A percentile compares a stretch with the other conserved stretches of the same genome.
Evolutionary conservation across 2,113 vertebrate genomes (phyloP).

Genomic region (Micronisus gabar): DNA sequence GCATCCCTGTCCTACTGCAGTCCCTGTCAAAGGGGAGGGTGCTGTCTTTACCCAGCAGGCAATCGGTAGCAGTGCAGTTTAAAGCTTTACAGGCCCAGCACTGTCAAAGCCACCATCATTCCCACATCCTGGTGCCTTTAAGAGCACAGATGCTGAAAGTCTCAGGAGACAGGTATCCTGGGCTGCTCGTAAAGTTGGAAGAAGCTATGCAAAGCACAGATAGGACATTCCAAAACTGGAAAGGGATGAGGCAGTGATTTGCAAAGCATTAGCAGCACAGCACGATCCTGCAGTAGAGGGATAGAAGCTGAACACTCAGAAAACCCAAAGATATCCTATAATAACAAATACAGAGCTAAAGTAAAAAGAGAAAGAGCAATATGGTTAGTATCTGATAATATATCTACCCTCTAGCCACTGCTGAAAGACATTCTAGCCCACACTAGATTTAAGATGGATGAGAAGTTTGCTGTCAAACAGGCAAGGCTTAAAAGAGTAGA

Average conservation of each 20-base stretch:
- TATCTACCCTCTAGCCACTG: conserved; percentile 41
- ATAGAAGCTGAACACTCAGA: background rate
- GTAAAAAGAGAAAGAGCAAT: conserved; percentile 31
- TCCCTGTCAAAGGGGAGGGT: background rate
- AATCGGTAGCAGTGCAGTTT: background rate
- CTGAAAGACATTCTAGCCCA: conserved; percentile 47
- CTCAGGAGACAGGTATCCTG: background rate
- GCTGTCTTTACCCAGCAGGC: background rate
- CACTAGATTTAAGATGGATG: conserved; percentile 62
- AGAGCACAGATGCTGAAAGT: background rate
- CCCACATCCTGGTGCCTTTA: background rate
- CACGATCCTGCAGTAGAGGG: background rate
- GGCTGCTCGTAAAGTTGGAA: background rate
- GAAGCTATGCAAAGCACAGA: background rate
- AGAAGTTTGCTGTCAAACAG: conserved; percentile 66
- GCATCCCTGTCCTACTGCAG: background rate
- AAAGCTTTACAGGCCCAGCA: background rate
- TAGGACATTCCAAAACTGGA: background rate
- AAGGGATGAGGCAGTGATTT: background rate
- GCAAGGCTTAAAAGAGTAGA: conserved; percentile 53
- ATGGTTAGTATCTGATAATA: conserved; percentile 44
- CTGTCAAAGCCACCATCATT: background rate
- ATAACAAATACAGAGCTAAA: conserved; percentile 41
- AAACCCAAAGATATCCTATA: background rate
- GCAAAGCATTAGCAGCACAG: background rate